Evolutionary conservation across 2,888 invertebrate genomes (phyloP).

Genomic region (Polymixis lichenea): DNA sequence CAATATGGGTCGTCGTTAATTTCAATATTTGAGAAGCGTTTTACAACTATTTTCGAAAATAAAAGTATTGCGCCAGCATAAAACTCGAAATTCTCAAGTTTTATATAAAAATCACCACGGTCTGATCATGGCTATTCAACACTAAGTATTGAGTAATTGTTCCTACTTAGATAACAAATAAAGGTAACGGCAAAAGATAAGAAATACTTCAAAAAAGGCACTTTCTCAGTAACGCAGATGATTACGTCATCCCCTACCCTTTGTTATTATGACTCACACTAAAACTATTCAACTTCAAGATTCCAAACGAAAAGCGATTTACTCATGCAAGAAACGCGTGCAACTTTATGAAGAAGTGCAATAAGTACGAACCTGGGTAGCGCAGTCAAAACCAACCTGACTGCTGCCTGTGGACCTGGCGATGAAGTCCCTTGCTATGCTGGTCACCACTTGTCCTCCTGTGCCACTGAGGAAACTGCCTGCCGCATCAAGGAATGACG

Average conservation of each 20-base stretch:
- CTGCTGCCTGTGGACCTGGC: constrained; percentile 93
- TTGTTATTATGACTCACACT: constrained; percentile 49
- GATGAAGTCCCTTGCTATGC: constrained; percentile 92
- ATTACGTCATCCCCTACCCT: constrained; percentile 53
- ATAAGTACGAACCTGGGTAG: constrained; percentile 88
- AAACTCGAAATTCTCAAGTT: neutral
- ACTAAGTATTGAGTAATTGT: neutral
- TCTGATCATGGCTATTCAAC: neutral
- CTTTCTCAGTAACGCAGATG: constrained; percentile 1
- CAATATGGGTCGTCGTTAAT: too few relatives aligned
- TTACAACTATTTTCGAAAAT: neutral
- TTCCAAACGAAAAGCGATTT: constrained; percentile 63
- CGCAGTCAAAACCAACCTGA: constrained; percentile 92
- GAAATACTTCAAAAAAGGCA: neutral
- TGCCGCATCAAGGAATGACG: constrained; percentile 83
- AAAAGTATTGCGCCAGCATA: neutral
- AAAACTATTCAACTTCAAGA: constrained; percentile 52
- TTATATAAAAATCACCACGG: neutral
- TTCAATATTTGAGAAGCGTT: neutral
- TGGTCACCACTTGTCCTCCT: constrained; percentile 89
- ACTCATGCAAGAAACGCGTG: constrained; percentile 80
- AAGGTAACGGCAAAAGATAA: constrained; percentile 36
- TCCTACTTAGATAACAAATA: constrained; percentile 13
- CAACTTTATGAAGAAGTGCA: constrained; percentile 77
- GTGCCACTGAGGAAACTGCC: constrained; percentile 85